Evolutionary conservation across 2,113 vertebrate genomes (phyloP).

Genomic region (Datnioides undecimradiatus): DNA sequence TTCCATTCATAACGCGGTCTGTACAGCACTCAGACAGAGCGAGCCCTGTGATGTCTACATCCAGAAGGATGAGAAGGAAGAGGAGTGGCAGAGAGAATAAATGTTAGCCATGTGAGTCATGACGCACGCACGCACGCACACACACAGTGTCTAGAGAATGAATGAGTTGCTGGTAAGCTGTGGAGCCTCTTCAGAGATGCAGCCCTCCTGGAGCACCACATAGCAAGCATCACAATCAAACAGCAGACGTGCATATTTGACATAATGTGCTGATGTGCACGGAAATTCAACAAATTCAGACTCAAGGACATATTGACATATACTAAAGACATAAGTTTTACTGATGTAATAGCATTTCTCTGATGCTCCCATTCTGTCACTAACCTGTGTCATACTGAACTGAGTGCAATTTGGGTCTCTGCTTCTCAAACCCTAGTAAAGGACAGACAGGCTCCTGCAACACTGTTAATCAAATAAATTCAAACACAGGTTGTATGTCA

Average conservation of each 20-base stretch:
- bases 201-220: slow-evolving; percentile 24
- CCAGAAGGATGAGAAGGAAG: slow-evolving; percentile 57
- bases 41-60: slow-evolving; percentile 62
- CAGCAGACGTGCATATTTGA: slow-evolving; percentile 6
- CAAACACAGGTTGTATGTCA: no score
- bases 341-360: background rate
- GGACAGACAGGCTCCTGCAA: no score
- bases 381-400: background rate
- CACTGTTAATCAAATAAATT: no score
- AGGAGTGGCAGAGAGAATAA: slow-evolving; percentile 52
- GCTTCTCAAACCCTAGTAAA: no score
- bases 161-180: slow-evolving; percentile 37
- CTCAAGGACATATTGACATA: background rate
- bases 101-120: slow-evolving; percentile 58
- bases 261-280: background rate
- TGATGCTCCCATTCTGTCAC: background rate
- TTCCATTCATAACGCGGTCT: slow-evolving; percentile 58
- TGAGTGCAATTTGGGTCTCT: no score
- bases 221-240: slow-evolving; percentile 9
- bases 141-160: slow-evolving; percentile 39
- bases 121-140: background rate
- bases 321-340: background rate
- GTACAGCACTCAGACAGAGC: slow-evolving; percentile 56
- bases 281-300: slow-evolving; percentile 1
- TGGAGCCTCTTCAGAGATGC: slow-evolving; percentile 37